Percentiles rank a stretch among this genome's conserved stretches.
Conservation (phyloP, 2,797 vertebrate species). For the Chiroxiphia lanceolata region DNA sequence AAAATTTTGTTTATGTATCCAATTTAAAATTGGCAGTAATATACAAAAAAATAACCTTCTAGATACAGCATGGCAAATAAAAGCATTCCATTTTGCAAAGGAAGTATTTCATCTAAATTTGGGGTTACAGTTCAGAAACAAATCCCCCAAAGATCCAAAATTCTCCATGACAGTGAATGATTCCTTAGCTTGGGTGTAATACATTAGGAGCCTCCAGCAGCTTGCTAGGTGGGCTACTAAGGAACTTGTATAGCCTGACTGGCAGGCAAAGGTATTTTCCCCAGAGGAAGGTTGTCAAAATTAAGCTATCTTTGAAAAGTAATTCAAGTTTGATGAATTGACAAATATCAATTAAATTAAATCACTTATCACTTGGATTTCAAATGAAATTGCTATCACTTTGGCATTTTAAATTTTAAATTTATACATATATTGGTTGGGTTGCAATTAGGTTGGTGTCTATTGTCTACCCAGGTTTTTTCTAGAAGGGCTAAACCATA, state of each 20-base stretch:
- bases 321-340: background rate
- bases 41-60: background rate
- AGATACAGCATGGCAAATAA: background rate
- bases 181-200: background rate
- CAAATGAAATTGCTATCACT: background rate
- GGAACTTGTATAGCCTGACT: background rate
- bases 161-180: background rate
- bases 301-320: background rate
- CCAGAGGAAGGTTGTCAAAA: slow-evolving; percentile 30
- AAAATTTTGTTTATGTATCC: background rate
- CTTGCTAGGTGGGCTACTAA: slow-evolving; percentile 11
- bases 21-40: background rate
- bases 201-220: background rate
- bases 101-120: background rate
- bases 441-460: background rate
- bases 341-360: background rate
- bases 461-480: background rate
- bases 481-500: background rate
- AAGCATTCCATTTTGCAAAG: background rate
- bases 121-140: background rate
- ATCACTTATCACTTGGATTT: background rate
- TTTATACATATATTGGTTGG: background rate
- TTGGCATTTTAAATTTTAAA: background rate
- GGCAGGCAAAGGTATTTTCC: slow-evolving; percentile 38
- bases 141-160: background rate